Evolutionary conservation across 92 coral and sea anemone genomes (phyloP), one percentile per base, ranked within the genome.

Genomic region (Heliopora coerulea): DNA sequence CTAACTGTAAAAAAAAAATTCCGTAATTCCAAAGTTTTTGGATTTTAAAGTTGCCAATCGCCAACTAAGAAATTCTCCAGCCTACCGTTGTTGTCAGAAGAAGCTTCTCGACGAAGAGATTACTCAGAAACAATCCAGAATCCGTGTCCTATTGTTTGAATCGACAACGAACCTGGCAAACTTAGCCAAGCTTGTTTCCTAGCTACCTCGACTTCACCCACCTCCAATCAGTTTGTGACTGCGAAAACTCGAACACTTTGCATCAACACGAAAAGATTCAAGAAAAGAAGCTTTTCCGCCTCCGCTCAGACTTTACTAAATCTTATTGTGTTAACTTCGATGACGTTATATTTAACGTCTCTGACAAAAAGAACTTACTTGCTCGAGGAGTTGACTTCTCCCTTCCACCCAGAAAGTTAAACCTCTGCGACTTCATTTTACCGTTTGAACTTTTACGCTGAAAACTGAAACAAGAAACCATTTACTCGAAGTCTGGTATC

Each of bases 11-110:
- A 39, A 39, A 26, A 40, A 42, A 0, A 39, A 26, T 21, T 39
- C 52, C 0, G 56, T 65, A 1, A 63, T 63, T 24, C 70, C 70
- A 5, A 63, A 33, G 29, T 63, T 63, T 19, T 23, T 63, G 24
- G 19, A 63, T 14, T 63, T 63, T 24, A 63, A 37, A 19, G 49
- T 63, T 19, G 23, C 49, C 23, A 41, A 39, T 50, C 28, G 61
- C 1, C 28, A 23, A 23, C 61, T 56, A 3, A 3, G 23, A 4
- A 56, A 28, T 23, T 56, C 29, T 56, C 3, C 3, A 3, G 61
- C 61, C 3, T 56, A 56, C 30, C 31, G 9, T 3, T 31, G 23
- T 13, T 56, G 61, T 31, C 61, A 56, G 23, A 56, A 56, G 61
- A 56, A 56, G 18, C 3, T 56, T 3, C 31, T 56, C 3, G 23